A percentile compares a stretch with the other conserved stretches of the same genome.
These are phyloP conservation scores for Diadophis punctatus DNA, from an alignment of 2,113 vertebrate genomes.

Conservation along the genomic window DNA sequence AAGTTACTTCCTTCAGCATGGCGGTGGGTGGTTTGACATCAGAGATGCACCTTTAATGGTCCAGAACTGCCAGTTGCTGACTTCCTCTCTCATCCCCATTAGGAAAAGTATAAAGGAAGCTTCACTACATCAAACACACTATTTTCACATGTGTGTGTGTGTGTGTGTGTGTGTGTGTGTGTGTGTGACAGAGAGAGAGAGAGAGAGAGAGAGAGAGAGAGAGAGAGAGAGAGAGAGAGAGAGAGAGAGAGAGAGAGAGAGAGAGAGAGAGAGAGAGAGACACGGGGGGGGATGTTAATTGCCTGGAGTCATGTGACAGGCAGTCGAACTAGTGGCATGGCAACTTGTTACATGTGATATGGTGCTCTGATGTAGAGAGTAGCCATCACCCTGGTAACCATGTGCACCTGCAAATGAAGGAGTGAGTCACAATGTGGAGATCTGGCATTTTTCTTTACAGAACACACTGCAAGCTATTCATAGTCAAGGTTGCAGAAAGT, in stretches of 20 bases:
- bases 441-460: neutral
- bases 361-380: constrained; percentile 35
- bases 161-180: neutral
- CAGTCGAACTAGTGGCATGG: constrained; percentile 48
- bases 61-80: constrained; percentile 34
- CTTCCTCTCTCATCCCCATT: neutral
- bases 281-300: constrained; percentile 44
- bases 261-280: neutral
- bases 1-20: constrained; percentile 1
- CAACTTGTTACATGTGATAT: constrained; percentile 34
- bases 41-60: constrained; percentile 15
- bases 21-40: constrained; percentile 21
- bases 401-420: constrained; percentile 52
- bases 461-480: neutral
- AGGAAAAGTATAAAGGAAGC: constrained; percentile 35
- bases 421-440: constrained; percentile 44
- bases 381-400: constrained; percentile 60
- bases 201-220: too few relatives aligned
- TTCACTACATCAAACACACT: constrained; percentile 15
- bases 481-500: neutral
- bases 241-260: too few relatives aligned
- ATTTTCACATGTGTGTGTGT: neutral
- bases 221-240: too few relatives aligned
- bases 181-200: neutral
- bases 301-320: constrained; percentile 41